These are phyloP conservation scores for Henicopernis longicauda DNA, from an alignment of 2,113 vertebrate genomes.

Conservation along the genomic window DNA sequence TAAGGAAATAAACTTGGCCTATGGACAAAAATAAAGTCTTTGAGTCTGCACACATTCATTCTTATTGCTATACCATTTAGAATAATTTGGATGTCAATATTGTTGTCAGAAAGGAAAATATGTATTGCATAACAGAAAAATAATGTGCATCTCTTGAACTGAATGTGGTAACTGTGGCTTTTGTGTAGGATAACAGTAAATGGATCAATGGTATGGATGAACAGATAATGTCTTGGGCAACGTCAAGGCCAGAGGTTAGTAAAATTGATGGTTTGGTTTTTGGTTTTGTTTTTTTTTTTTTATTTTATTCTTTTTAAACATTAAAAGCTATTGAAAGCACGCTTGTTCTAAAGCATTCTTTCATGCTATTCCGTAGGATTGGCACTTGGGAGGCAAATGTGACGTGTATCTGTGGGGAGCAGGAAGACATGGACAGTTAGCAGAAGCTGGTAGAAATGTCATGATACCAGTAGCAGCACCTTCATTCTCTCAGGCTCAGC, in stretches of 20 bases:
- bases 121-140: neutral
- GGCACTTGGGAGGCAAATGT: constrained; percentile 97
- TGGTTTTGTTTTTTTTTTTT: neutral
- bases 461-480: constrained; percentile 86
- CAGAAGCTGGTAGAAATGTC: constrained; percentile 93
- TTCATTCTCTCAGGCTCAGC: constrained; percentile 95
- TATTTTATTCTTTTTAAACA: neutral
- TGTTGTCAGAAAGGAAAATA: neutral
- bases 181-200: constrained; percentile 90
- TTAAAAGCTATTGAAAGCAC: neutral
- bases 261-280: neutral
- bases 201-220: constrained; percentile 95
- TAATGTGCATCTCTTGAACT: neutral
- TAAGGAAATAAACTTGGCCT: neutral
- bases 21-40: neutral
- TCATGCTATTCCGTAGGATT: constrained; percentile 77
- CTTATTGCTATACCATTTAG: neutral
- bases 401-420: constrained; percentile 94
- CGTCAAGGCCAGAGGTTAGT: constrained; percentile 90
- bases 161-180: neutral
- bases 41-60: neutral
- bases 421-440: constrained; percentile 91
- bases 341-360: neutral
- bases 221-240: constrained; percentile 98
- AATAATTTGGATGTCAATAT: neutral